A percentile compares a stretch with the other conserved stretches of the same genome.
Conservation (phyloP, 2,888 invertebrate genomes). For the Drosophila imparisetae region DNA sequence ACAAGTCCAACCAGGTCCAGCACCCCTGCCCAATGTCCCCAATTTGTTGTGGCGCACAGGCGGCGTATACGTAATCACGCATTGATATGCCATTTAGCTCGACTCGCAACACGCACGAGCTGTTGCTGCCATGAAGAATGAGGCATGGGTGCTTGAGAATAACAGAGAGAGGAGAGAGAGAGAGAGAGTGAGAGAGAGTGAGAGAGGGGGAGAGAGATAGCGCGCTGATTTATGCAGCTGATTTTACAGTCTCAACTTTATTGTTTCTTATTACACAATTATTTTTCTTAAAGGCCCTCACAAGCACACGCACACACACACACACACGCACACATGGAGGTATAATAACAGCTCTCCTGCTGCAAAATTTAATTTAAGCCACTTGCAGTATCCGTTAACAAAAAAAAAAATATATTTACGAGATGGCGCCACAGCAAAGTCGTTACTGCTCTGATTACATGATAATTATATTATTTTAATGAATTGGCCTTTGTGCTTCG, state of each 20-base stretch:
- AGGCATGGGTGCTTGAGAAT: neutral
- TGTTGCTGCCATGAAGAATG: neutral
- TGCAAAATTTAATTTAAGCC: constrained; percentile 54
- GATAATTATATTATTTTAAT: constrained; percentile 69
- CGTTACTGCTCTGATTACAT: constrained; percentile 75
- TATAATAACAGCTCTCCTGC: neutral
- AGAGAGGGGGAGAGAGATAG: neutral
- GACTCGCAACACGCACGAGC: constrained; percentile 37
- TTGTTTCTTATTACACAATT: constrained; percentile 63
- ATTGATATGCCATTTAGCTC: constrained; percentile 78
- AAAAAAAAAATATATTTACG: constrained; percentile 35
- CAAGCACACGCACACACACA: neutral
- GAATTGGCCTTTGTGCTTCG: constrained; percentile 44
- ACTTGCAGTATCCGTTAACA: constrained; percentile 36
- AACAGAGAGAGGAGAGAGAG: neutral
- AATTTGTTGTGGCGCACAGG: constrained; percentile 61
- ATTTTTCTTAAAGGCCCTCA: constrained; percentile 40
- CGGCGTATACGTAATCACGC: constrained; percentile 79
- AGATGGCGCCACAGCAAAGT: constrained; percentile 28
- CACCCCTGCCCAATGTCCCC: constrained; percentile 24
- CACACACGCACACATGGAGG: neutral
- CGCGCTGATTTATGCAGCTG: constrained; percentile 65
- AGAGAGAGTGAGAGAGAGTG: neutral
- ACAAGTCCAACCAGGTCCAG: constrained; percentile 3
- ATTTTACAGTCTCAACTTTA: constrained; percentile 71